phyloP scores from a whole-genome alignment of 64 coral and sea anemone species.

The Dendronephthya gigantea region DNA sequence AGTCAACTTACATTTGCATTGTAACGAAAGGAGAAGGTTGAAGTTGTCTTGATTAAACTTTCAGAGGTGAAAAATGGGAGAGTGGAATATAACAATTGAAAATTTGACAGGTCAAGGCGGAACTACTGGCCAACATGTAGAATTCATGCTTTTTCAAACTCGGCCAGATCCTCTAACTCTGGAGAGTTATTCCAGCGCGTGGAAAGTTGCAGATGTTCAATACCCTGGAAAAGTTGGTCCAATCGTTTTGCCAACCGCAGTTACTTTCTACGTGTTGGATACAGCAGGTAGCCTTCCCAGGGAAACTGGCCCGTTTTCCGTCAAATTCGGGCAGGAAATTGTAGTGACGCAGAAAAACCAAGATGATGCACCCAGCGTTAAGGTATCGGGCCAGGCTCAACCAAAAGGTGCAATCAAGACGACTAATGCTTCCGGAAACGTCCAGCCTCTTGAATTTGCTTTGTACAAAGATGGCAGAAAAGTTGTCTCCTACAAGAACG shows the following conservation, averaged over 20 bases:
- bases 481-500: slow-evolving; percentile 19
- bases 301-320: slow-evolving; percentile 21
- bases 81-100: neutral
- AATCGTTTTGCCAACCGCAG: slow-evolving; percentile 12
- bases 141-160: neutral
- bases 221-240: slow-evolving; percentile 19
- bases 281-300: neutral
- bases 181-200: neutral
- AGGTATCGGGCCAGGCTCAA: neutral
- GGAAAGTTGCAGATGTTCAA: neutral
- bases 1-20: too few relatives aligned
- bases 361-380: slow-evolving; percentile 4
- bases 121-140: neutral
- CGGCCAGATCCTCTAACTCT: neutral
- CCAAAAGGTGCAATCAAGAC: slow-evolving; percentile 21
- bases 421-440: slow-evolving; percentile 17
- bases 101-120: neutral
- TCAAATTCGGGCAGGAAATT: slow-evolving; percentile 14
- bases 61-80: too few relatives aligned
- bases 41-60: too few relatives aligned
- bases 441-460: slow-evolving; percentile 21
- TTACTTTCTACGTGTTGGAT: slow-evolving; percentile 24
- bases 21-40: too few relatives aligned
- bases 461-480: slow-evolving; percentile 36
- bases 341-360: slow-evolving; percentile 21